Evolutionary conservation across 2,797 vertebrate species (phyloP).

Genomic region (Anomalospiza imberbis): DNA sequence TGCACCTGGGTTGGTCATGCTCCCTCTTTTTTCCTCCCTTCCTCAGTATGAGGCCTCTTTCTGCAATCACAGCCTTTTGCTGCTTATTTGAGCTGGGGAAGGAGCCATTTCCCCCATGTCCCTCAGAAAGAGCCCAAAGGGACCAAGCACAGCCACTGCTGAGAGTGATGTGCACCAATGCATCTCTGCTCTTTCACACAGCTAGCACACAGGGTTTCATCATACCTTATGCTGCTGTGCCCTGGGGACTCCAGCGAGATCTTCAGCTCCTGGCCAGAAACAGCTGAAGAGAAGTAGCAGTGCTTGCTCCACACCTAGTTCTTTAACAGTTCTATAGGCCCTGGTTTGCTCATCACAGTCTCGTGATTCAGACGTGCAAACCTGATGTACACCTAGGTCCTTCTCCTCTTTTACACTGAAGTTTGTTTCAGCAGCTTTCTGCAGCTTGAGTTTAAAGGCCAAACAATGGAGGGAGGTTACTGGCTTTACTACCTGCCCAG

Average conservation of each 20-base stretch:
- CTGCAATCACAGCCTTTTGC: background rate
- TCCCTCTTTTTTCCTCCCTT: background rate
- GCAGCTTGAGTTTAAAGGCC: background rate
- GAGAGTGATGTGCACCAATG: background rate
- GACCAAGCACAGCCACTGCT: background rate
- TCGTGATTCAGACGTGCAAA: background rate
- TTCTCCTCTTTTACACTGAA: background rate
- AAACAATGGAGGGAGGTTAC: fast-evolving
- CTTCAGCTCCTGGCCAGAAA: background rate
- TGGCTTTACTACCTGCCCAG: background rate
- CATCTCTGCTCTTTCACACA: background rate
- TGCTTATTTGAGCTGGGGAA: background rate
- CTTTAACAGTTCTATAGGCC: background rate
- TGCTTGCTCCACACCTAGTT: background rate
- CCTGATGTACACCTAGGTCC: background rate
- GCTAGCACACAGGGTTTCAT: background rate
- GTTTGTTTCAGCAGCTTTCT: background rate
- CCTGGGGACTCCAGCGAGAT: fast-evolving
- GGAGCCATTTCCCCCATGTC: background rate
- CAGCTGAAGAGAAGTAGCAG: background rate
- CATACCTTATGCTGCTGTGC: fast-evolving
- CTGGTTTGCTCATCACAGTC: background rate
- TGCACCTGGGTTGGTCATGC: background rate
- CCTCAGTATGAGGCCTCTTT: background rate
- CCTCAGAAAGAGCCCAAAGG: background rate